Conservation (phyloP, 2,797 vertebrate genomes). For the Darevskia mixta region DNA sequence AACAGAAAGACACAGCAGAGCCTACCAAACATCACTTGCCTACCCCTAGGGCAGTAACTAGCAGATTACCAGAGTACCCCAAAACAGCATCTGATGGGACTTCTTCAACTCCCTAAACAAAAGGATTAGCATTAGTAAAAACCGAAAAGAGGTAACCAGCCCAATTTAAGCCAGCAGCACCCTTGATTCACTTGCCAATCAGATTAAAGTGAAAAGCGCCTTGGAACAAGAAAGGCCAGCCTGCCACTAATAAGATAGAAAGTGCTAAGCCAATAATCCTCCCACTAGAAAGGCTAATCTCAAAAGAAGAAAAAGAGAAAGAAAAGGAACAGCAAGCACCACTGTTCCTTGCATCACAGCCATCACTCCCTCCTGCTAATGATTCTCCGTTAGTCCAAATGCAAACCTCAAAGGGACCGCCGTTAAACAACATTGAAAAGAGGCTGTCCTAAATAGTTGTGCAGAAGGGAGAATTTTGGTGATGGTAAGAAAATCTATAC, state of each 20-base stretch:
- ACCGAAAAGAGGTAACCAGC: conserved; percentile 25
- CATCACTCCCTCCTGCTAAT: background rate
- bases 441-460: background rate
- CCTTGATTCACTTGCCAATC: conserved; percentile 24
- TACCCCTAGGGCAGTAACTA: no score
- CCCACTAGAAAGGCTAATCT: conserved; percentile 37
- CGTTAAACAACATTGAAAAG: background rate
- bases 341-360: background rate
- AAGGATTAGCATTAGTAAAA: background rate
- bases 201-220: conserved; percentile 15
- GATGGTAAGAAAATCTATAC: background rate
- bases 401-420: background rate
- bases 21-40: background rate
- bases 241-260: conserved; percentile 26
- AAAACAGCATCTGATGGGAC: background rate
- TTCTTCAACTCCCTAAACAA: conserved; percentile 16
- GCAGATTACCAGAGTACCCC: background rate
- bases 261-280: conserved; percentile 36
- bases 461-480: background rate
- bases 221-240: conserved; percentile 38
- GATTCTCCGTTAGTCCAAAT: background rate
- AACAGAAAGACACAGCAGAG: background rate
- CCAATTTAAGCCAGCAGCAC: background rate
- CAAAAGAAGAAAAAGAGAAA: conserved; percentile 8
- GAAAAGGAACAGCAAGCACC: background rate